These are phyloP conservation scores for Numenius arquata DNA, from an alignment of 2,113 vertebrate species.

Conservation along the genomic window DNA sequence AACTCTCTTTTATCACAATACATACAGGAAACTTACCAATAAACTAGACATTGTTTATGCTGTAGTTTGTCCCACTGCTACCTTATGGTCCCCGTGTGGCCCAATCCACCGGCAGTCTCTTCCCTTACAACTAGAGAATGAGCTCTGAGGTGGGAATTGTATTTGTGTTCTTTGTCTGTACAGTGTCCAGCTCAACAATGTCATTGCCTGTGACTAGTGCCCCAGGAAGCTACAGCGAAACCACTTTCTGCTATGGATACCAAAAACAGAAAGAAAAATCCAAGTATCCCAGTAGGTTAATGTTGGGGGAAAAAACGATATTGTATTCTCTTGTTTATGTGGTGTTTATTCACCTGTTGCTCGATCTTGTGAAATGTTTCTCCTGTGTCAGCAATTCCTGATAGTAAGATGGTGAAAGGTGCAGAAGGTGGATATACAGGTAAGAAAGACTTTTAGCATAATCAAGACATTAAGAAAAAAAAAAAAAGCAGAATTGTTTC, in stretches of 20 bases:
- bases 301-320: neutral
- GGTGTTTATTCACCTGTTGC: neutral
- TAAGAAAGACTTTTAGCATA: neutral
- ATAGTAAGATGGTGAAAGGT: neutral
- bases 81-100: neutral
- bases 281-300: neutral
- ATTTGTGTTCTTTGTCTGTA: neutral
- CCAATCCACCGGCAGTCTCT: neutral
- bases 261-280: neutral
- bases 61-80: neutral
- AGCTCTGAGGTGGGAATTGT: neutral
- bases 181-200: neutral
- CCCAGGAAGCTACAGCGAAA: neutral
- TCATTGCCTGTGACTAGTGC: neutral
- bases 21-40: neutral
- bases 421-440: neutral
- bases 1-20: neutral
- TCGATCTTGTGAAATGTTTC: neutral
- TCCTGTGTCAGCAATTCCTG: neutral
- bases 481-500: neutral
- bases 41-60: neutral
- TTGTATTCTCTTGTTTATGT: neutral
- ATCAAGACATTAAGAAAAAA: neutral
- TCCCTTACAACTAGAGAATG: neutral
- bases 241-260: neutral